These are phyloP conservation scores for Orchesella cincta DNA, from an alignment of 1,140 invertebrate species.

Conservation along the genomic window DNA sequence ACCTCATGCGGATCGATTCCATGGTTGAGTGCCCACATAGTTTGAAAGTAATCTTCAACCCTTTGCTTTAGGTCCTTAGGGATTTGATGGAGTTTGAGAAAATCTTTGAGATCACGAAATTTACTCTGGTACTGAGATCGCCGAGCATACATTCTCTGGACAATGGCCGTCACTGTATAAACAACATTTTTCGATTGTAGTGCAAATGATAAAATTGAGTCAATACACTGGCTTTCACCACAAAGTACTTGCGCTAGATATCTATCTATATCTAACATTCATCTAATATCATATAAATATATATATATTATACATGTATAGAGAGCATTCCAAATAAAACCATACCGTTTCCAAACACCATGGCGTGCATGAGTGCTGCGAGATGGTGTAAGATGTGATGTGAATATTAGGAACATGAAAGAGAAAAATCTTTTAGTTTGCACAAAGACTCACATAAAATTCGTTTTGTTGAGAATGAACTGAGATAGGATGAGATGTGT, in stretches of 20 bases:
- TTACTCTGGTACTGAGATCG: constrained; percentile 95
- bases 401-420: neutral
- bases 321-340: neutral
- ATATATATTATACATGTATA: neutral
- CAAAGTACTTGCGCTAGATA: no score
- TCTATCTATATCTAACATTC: no score
- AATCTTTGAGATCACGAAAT: constrained; percentile 94
- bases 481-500: neutral
- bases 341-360: constrained; percentile 87
- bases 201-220: neutral
- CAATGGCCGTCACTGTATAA: constrained; percentile 89
- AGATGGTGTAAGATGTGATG: neutral
- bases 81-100: constrained; percentile 90
- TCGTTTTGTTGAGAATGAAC: neutral
- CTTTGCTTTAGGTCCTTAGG: constrained; percentile 93
- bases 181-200: constrained; percentile 14
- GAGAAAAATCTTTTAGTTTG: constrained; percentile 31
- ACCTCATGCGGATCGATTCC: constrained; percentile 98
- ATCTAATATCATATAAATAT: neutral
- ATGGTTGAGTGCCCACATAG: constrained; percentile 97
- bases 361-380: constrained; percentile 94
- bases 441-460: neutral
- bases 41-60: constrained; percentile 98
- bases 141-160: constrained; percentile 96
- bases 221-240: neutral